Base-by-base conservation (phyloP, 37 sponge, comb jelly and placozoan species). In the Crambe crambe region DNA sequence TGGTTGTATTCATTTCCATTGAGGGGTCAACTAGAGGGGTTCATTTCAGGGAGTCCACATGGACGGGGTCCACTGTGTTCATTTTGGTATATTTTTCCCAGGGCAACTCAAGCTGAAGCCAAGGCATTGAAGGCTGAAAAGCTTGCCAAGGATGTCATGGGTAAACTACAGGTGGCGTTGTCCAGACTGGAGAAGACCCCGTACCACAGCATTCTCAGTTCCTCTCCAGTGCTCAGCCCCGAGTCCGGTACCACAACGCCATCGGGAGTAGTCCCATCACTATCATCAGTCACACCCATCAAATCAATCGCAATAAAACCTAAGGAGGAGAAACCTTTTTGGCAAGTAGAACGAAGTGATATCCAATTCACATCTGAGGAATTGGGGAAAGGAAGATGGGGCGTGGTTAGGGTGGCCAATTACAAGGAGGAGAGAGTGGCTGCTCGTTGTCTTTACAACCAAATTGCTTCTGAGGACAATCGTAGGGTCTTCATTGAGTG, bases 381-480 rank as follows among this genome's bases (percentile, higher is more conserved):
- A 27, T 17, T 94, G 34, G 94, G 94, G 9, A 84, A 75, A 32
- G 94, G 94, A 58, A 87, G 76, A 36, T 90, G 77, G 71, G 73
- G 79, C 1, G 42, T 61, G 3, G 81, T 90, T 25, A 41, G 73
- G 37, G 85, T 84, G 32, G 91, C 87, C 2, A 44, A 56, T 26
- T 94, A 73, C 69, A 78, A 77, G 25, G 90, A 80, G n/a, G 40
- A 40, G 9, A 61, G 44, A 31, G 91, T 94, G 21, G 94, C 94
- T 22, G 94, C 92, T 3, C 86, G 82, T 36, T 75, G 88, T 51
- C 71, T 94, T 43, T 80, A 84, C 36, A 54, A 58, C 30, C 43
- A 57, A 10, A 83, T 89, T 38, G 42, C 77, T 60, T 83, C 90
- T 56, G 85, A 84, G 37, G 32, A 84, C 61, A 84, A 87, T 68